phyloP scores from a whole-genome alignment of 2,888 invertebrate genomes.

The Polyommatus iphigenia region DNA sequence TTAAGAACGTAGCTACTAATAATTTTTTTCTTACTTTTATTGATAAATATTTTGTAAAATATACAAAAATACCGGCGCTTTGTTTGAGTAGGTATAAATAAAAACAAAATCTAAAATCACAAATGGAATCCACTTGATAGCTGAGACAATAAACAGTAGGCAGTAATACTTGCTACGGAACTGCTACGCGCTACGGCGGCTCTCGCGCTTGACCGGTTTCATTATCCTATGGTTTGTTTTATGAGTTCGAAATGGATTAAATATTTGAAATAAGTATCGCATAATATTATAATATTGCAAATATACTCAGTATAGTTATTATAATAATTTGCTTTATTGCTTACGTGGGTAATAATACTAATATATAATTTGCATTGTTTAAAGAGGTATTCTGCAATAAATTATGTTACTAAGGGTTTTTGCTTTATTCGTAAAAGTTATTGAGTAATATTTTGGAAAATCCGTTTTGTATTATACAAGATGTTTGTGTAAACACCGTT shows the following conservation, averaged over 20 bases:
- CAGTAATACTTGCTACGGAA: neutral
- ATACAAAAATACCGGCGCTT: neutral
- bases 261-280: neutral
- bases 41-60: neutral
- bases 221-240: neutral
- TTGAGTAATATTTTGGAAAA: neutral
- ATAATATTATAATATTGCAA: neutral
- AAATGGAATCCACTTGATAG: no score
- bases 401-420: neutral
- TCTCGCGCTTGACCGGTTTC: neutral
- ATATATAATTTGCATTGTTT: neutral
- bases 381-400: neutral
- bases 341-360: neutral
- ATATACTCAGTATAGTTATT: neutral
- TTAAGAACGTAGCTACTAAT: no score
- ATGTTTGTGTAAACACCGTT: no score
- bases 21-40: no score
- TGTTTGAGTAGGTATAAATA: neutral
- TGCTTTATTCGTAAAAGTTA: neutral
- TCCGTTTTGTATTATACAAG: neutral
- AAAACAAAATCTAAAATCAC: no score
- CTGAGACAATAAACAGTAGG: no score
- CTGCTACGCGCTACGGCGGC: neutral
- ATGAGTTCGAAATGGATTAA: neutral
- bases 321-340: neutral